Conservation (phyloP, 2,113 vertebrate genomes). For the Phylloscopus trochiloides region DNA sequence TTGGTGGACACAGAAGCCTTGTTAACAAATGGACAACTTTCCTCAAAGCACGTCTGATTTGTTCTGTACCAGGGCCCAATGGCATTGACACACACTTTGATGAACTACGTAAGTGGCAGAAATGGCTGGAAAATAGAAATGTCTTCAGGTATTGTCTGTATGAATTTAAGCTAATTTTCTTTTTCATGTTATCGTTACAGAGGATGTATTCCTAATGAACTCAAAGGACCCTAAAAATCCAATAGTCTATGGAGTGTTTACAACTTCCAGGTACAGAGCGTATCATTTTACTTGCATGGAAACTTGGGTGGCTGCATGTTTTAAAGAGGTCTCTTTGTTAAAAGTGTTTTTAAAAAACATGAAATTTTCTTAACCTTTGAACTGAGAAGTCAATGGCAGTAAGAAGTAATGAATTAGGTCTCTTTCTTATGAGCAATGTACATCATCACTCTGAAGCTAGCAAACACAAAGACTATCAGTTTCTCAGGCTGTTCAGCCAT, state of each 20-base stretch:
- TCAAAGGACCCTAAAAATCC: constrained; percentile 97
- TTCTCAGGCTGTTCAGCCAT: not conserved
- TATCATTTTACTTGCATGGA: constrained; percentile 7
- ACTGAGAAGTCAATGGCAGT: not conserved
- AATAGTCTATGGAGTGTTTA: constrained; percentile 93
- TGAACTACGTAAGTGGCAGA: constrained; percentile 88
- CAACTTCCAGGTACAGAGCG: constrained; percentile 90
- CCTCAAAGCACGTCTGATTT: constrained; percentile 92
- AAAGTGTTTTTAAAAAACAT: constrained; percentile 14
- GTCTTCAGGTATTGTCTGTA: not conserved
- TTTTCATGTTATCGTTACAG: constrained; percentile 67
- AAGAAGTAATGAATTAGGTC: constrained; percentile 19
- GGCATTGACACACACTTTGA: constrained; percentile 99
- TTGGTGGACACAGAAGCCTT: constrained; percentile 95
- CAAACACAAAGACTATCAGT: not conserved
- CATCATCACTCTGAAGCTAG: not conserved
- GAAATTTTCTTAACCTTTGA: constrained; percentile 53
- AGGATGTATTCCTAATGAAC: constrained; percentile 96
- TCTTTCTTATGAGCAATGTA: not conserved
- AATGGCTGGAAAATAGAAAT: not conserved
- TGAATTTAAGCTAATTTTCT: not conserved
- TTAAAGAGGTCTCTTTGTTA: constrained; percentile 28
- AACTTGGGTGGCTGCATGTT: not conserved
- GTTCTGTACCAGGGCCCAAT: constrained; percentile 93
- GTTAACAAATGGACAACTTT: constrained; percentile 99